A percentile compares a stretch with the other conserved stretches of the same genome.
phyloP scores from a whole-genome alignment of 1,140 invertebrate species.

The Portunus trituberculatus region DNA sequence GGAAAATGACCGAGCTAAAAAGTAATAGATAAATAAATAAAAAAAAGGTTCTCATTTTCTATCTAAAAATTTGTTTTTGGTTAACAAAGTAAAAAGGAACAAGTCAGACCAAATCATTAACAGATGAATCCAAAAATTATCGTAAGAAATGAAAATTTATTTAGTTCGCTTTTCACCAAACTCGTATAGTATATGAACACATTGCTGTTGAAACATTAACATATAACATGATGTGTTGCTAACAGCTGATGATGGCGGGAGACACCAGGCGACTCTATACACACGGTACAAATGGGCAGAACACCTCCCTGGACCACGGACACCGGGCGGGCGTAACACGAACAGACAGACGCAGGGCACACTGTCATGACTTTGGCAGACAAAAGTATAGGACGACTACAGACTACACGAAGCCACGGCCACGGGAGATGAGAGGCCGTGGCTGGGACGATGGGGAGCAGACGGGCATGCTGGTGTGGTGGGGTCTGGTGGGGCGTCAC shows the following conservation, averaged over 20 bases:
- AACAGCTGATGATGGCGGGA: background rate
- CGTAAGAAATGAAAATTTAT: background rate
- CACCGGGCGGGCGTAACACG: slow-evolving; percentile 54
- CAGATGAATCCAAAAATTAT: background rate
- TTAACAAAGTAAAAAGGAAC: too few species aligned
- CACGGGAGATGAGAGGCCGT: background rate
- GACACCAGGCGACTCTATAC: slow-evolving; percentile 9
- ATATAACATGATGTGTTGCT: slow-evolving; percentile 2
- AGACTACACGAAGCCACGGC: slow-evolving; percentile 41
- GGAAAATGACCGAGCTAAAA: too few species aligned
- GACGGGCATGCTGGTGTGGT: background rate
- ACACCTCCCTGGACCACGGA: slow-evolving; percentile 26
- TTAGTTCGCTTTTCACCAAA: background rate
- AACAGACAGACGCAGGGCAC: slow-evolving; percentile 34
- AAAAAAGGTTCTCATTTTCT: too few species aligned
- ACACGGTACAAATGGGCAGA: slow-evolving; percentile 2
- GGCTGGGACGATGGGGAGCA: background rate
- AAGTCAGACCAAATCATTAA: too few species aligned
- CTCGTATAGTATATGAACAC: background rate
- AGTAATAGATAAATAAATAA: too few species aligned
- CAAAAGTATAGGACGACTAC: slow-evolving; percentile 61
- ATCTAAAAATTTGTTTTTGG: too few species aligned
- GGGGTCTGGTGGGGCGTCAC: background rate
- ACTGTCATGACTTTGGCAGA: slow-evolving; percentile 64
- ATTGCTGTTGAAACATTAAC: slow-evolving; percentile 3